phyloP scores from a whole-genome alignment of 64 coral and sea anemone species.

The Actinia tenebrosa region DNA sequence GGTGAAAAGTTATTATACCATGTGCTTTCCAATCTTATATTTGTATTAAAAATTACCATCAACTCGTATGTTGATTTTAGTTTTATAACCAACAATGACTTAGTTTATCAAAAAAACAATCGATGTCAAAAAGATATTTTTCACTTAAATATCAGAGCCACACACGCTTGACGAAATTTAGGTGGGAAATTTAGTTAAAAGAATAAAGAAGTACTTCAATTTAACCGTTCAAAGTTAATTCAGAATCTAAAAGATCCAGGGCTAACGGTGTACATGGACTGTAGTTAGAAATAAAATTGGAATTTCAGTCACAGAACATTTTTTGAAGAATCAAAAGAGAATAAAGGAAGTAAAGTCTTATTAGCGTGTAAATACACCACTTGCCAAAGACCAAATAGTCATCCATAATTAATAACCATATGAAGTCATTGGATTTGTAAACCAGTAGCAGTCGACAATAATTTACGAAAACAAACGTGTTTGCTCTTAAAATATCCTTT shows the following conservation, averaged over 20 bases:
- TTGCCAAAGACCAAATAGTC: slow-evolving; percentile 1
- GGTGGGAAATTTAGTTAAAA: not conserved
- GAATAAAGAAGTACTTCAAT: not conserved
- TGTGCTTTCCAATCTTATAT: too few species aligned
- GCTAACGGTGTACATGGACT: too few species aligned
- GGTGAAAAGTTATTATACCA: too few species aligned
- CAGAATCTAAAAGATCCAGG: not conserved
- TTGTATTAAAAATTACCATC: too few species aligned
- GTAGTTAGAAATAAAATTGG: not conserved
- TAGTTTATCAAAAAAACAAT: too few species aligned
- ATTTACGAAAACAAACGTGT: not conserved
- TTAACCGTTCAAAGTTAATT: not conserved
- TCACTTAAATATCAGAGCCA: too few species aligned
- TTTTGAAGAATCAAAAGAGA: not conserved
- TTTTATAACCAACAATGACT: too few species aligned
- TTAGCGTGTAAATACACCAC: not conserved
- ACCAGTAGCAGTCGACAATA: slow-evolving; percentile 2
- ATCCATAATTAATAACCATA: not conserved
- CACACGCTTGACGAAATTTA: not conserved
- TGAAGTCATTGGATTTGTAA: not conserved
- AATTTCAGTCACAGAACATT: not conserved
- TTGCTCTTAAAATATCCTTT: not conserved
- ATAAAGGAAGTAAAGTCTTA: not conserved
- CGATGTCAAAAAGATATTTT: not conserved
- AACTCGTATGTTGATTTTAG: too few species aligned